Conservation (phyloP, 2,113 vertebrate species). For the Cryptotis parvus region DNA sequence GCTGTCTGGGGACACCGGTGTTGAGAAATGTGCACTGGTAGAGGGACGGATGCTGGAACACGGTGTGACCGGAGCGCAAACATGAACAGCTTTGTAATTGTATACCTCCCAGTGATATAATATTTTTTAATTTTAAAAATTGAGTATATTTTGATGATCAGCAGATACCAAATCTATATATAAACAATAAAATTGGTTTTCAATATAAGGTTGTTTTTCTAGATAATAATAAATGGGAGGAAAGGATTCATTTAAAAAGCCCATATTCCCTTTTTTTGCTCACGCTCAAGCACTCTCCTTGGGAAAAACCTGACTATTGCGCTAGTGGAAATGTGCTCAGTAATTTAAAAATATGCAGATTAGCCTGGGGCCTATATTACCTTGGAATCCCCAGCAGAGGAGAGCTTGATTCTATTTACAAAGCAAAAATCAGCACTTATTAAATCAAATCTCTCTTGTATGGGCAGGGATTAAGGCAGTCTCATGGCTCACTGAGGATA, state of each 20-base stretch:
- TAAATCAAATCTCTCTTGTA: constrained; percentile 76
- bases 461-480: constrained; percentile 62
- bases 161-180: background rate
- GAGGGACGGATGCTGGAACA: too few species aligned
- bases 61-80: too few species aligned
- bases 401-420: constrained; percentile 79
- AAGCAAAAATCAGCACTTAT: constrained; percentile 76
- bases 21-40: too few species aligned
- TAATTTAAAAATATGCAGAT: constrained; percentile 81
- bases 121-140: too few species aligned
- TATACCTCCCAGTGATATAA: too few species aligned
- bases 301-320: constrained; percentile 57
- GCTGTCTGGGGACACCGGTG: too few species aligned
- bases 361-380: constrained; percentile 73
- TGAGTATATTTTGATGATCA: background rate
- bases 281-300: constrained; percentile 41
- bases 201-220: background rate
- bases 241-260: constrained; percentile 46
- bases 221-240: constrained; percentile 5
- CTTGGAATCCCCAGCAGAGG: constrained; percentile 62
- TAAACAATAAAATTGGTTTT: background rate
- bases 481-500: constrained; percentile 49
- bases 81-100: too few species aligned
- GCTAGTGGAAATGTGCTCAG: constrained; percentile 63
- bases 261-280: constrained; percentile 48